These are phyloP conservation scores for Dysmachus trigonus DNA, from an alignment of 2,888 invertebrate genomes.

Conservation along the genomic window DNA sequence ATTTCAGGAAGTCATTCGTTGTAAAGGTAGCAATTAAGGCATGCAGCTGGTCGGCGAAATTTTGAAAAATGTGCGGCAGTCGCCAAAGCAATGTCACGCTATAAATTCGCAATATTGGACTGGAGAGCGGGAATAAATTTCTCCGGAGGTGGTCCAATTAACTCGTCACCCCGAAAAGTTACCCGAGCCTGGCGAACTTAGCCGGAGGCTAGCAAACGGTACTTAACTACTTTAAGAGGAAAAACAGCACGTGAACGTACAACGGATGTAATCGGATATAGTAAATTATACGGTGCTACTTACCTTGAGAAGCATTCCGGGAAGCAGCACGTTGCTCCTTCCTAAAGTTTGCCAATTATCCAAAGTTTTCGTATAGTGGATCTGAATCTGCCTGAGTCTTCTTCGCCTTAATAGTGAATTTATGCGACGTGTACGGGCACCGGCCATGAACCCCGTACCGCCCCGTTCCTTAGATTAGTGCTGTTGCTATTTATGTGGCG, in stretches of 20 bases:
- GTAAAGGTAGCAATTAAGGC: background rate
- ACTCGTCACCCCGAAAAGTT: constrained; percentile 3
- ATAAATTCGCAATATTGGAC: background rate
- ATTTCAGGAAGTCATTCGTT: background rate
- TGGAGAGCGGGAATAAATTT: background rate
- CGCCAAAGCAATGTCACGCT: background rate
- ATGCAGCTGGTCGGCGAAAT: background rate
- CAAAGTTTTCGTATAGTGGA: constrained; percentile 1
- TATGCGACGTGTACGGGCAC: constrained; percentile 14
- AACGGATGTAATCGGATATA: constrained; percentile 23
- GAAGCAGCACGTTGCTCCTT: background rate
- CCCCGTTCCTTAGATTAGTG: background rate
- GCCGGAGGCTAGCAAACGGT: background rate
- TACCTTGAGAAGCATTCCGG: background rate
- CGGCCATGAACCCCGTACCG: background rate
- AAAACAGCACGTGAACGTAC: constrained; percentile 14
- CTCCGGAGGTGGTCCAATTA: background rate
- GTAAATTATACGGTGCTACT: constrained; percentile 1
- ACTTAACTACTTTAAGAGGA: constrained; percentile 18
- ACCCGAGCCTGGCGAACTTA: background rate
- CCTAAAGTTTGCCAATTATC: constrained; percentile 27
- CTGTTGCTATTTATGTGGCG: background rate
- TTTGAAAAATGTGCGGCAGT: constrained; percentile 7
- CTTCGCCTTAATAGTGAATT: constrained; percentile 15
- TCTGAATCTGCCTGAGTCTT: constrained; percentile 9